Base-by-base conservation (phyloP, 2,888 invertebrate genomes). In the Taenaris catops region DNA sequence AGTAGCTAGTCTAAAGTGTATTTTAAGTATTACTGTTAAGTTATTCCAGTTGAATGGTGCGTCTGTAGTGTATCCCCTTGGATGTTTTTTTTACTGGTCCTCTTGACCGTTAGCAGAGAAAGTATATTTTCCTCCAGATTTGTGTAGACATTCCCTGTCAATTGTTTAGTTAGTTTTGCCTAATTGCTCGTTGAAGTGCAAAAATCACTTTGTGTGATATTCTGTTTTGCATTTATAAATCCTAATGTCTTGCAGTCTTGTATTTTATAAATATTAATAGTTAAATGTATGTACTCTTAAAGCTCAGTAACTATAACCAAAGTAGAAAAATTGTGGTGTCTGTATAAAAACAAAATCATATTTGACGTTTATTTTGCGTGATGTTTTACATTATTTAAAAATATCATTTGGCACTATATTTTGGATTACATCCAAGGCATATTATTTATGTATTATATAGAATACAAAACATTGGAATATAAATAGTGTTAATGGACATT, bases 21-120 rank as follows among this genome's bases (percentile, higher is more conserved):
- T 71, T 64, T 58, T 79, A 76, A 79, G 80, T 80, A 72, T 78
- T 80, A 78, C 58, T 66, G 53, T 71, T 81, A 79, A 79, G 74
- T 79, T 81, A 75, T 78, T 81, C 75, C 75, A 73, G 63, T 70
- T 71, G 69, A 71, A 71, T 67, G n/a, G 61, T 65, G 70, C 67
- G 72, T 63, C 66, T 65, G 72, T 59, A 67, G 65, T 59, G 57
- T 65, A 25, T 51, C 31, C 24, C 23, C 33, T 38, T 14, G 14
- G 14, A 34, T 20, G 8, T 7, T 7, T 7, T 3, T 18, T 20
- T 16, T 8, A 10, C 16, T 7, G 21, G 18, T 34, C 24, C 18
- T 18, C 14, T 17, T 35, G 18, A 26, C 33, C 25, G 7, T 14
- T 25, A 12, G n/a, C 24, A 25, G 14, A 14, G 26, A 23, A 8